A percentile compares a stretch with the other conserved stretches of the same genome.
These are phyloP conservation scores for Nothocercus nigrocapillus DNA, from an alignment of 2,113 vertebrate genomes.

Conservation along the genomic window DNA sequence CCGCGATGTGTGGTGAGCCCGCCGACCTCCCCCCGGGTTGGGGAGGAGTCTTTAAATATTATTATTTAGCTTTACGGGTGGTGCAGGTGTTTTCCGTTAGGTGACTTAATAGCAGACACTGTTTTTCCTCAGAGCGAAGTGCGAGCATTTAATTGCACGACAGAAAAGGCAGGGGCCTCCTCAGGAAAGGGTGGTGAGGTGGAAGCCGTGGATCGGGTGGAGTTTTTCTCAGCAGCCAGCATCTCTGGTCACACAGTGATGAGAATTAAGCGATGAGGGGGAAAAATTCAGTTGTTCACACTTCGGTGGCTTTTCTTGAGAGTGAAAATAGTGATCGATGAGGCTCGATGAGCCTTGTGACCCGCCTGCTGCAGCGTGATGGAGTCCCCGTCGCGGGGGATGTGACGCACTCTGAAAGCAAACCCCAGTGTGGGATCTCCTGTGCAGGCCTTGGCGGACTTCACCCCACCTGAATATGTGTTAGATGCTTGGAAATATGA, in stretches of 20 bases:
- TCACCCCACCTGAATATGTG: background rate
- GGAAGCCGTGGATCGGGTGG: background rate
- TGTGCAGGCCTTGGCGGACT: rapidly evolving
- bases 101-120: background rate
- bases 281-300: background rate
- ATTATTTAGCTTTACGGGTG: background rate
- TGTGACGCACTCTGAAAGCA: background rate
- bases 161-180: background rate
- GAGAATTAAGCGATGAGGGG: background rate
- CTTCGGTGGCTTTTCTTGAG: background rate
- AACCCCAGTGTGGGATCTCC: rapidly evolving
- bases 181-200: background rate
- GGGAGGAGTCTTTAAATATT: too few species aligned
- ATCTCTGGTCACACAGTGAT: rapidly evolving
- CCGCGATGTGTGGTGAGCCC: constrained; percentile 89
- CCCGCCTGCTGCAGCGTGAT: rapidly evolving
- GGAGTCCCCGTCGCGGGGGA: background rate
- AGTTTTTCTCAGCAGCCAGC: background rate
- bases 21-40: background rate
- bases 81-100: background rate
- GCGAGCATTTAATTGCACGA: rapidly evolving
- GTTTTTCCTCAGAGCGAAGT: background rate
- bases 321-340: background rate
- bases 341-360: background rate
- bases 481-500: background rate